Percentiles rank a stretch among this genome's conserved stretches.
These are phyloP conservation scores for Meloidogyne chitwoodi DNA, from an alignment of 1,140 invertebrate genomes.

Conservation along the genomic window DNA sequence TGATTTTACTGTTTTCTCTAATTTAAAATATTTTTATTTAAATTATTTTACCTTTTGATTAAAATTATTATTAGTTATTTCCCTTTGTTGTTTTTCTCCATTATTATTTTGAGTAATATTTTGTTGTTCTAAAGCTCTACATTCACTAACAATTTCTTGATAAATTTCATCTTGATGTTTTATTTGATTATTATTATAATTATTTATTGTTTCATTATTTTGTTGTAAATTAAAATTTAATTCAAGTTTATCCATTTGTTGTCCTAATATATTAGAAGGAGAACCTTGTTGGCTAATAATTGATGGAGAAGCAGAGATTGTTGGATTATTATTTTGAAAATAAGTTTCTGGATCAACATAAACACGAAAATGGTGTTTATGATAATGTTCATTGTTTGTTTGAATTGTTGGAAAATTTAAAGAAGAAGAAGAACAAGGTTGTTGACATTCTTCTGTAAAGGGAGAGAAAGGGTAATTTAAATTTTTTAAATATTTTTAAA, in stretches of 20 bases:
- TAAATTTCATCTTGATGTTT: slow-evolving; percentile 42
- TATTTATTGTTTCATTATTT: slow-evolving; percentile 7
- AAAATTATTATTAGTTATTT: background rate
- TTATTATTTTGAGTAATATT: background rate
- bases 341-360: background rate
- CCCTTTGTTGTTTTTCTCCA: background rate
- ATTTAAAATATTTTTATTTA: too few species aligned
- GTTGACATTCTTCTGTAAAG: slow-evolving; percentile 2
- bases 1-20: too few species aligned
- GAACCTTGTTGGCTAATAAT: background rate
- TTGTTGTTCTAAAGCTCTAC: slow-evolving; percentile 32
- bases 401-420: background rate
- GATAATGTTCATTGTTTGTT: background rate
- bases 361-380: background rate
- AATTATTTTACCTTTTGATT: background rate
- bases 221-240: background rate
- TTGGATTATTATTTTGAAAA: background rate
- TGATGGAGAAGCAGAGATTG: background rate
- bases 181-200: background rate
- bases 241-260: background rate
- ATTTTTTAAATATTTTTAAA: too few species aligned
- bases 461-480: too few species aligned
- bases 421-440: slow-evolving; percentile 12
- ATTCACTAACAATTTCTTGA: slow-evolving; percentile 40
- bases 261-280: background rate